These are phyloP conservation scores for Ctenochaetus hawaiiensis DNA, from an alignment of 2,797 vertebrate genomes.

Conservation along the genomic window DNA sequence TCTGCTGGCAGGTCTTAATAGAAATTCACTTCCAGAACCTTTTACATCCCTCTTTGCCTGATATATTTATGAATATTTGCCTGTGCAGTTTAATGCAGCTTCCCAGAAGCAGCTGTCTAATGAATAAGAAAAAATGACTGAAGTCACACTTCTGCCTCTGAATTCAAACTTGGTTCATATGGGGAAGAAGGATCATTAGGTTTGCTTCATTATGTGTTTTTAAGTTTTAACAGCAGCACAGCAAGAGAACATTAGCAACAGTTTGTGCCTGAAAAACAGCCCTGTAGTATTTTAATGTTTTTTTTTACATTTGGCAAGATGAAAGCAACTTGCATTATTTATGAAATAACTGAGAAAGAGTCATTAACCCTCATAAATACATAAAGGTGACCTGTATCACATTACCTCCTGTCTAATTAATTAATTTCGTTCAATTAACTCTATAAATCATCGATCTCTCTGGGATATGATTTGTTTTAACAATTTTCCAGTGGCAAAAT, in stretches of 20 bases:
- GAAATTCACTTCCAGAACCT: conserved; percentile 67
- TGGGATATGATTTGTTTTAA: too few species aligned
- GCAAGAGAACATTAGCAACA: background rate
- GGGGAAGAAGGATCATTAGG: conserved; percentile 8
- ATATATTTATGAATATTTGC: conserved; percentile 59
- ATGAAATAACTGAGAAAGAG: too few species aligned
- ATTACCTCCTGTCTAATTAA: too few species aligned
- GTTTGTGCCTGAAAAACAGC: background rate
- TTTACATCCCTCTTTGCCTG: conserved; percentile 42
- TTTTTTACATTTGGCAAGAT: background rate
- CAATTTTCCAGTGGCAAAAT: too few species aligned
- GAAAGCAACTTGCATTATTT: background rate
- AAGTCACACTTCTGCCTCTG: conserved; percentile 7
- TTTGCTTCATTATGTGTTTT: conserved; percentile 39
- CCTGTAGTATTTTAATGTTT: background rate
- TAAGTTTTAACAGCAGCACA: conserved; percentile 8
- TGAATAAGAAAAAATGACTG: conserved; percentile 23
- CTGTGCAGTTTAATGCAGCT: conserved; percentile 21
- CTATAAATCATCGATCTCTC: too few species aligned
- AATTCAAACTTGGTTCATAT: conserved; percentile 14
- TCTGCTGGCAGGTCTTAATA: conserved; percentile 66
- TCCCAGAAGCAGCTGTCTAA: conserved; percentile 37
- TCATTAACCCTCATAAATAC: too few species aligned
- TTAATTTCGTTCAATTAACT: too few species aligned
- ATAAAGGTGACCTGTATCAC: too few species aligned